A percentile compares a stretch with the other conserved stretches of the same genome.
Evolutionary conservation across 2,113 vertebrate species (phyloP).

Genomic region (Cheirogaleus medius): DNA sequence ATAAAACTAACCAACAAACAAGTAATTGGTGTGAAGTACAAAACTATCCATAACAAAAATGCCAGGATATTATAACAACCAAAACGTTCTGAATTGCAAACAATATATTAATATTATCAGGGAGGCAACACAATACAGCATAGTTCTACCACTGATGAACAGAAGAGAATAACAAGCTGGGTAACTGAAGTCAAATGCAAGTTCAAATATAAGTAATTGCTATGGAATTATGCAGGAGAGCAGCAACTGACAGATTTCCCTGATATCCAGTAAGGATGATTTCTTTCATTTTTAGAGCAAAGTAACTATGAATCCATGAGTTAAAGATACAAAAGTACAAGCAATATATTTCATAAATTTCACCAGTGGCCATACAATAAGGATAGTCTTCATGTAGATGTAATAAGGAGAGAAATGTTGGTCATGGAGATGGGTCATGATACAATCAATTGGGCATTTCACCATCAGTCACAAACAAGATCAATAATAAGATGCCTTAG

Average conservation of each 20-base stretch:
- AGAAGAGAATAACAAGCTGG: not conserved
- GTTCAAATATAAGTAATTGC: not conserved
- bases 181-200: not conserved
- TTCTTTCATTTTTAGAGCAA: conserved; percentile 9
- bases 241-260: not conserved
- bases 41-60: not conserved
- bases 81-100: not conserved
- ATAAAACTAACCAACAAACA: not conserved
- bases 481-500: not conserved
- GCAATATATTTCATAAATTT: not conserved
- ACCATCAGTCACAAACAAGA: not conserved
- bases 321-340: not conserved
- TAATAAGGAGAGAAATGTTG: not conserved
- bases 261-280: not conserved
- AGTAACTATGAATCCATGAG: not conserved
- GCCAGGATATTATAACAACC: not conserved
- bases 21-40: not conserved
- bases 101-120: not conserved
- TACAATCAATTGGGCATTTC: not conserved
- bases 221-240: not conserved
- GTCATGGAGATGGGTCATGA: not conserved
- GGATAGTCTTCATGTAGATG: not conserved
- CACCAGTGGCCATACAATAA: not conserved
- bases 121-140: not conserved
- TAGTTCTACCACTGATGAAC: not conserved